phyloP scores from a whole-genome alignment of 2,113 vertebrate genomes.

The Pterophyllum scalare region DNA sequence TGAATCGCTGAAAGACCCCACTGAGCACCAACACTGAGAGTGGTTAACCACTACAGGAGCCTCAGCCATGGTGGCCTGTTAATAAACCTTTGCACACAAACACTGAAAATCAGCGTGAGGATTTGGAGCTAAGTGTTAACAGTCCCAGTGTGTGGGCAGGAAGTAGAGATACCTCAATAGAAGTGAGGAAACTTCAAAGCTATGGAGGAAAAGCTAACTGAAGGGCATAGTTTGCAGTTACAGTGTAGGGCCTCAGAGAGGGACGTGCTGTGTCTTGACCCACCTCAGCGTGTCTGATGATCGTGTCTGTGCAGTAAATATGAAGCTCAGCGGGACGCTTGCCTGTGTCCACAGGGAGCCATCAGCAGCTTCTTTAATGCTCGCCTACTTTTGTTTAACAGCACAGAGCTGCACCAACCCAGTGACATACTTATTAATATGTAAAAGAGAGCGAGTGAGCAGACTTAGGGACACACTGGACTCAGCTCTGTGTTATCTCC shows the following conservation, averaged over 20 bases:
- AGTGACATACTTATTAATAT: not conserved
- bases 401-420: no score
- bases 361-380: not conserved
- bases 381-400: not conserved
- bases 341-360: not conserved
- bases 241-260: not conserved
- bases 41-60: not conserved
- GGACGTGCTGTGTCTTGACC: rapidly evolving
- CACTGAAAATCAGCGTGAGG: no score
- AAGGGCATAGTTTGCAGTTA: not conserved
- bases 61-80: not conserved
- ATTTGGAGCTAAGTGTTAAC: not conserved
- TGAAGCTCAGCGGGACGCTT: no score
- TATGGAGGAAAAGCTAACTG: not conserved
- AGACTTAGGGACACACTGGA: not conserved
- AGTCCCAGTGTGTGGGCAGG: not conserved
- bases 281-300: rapidly evolving
- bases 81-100: not conserved
- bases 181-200: not conserved
- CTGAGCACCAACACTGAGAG: no score
- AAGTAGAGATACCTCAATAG: no score
- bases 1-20: not conserved
- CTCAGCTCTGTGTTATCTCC: no score
- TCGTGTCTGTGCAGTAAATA: not conserved
- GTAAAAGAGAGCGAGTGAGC: no score